phyloP scores from a whole-genome alignment of 2,888 invertebrate species.

The Serripes groenlandicus region DNA sequence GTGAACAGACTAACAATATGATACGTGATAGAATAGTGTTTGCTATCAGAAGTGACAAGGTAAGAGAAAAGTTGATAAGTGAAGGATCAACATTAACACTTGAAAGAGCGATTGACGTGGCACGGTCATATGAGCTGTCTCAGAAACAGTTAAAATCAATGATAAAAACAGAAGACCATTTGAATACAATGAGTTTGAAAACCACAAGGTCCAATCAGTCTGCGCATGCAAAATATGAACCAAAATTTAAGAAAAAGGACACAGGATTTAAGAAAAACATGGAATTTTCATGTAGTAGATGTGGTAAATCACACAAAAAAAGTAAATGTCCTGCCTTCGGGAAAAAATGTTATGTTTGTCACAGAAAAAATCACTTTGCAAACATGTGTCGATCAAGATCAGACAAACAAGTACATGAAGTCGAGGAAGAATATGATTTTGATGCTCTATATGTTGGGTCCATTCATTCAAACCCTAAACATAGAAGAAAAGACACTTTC shows the following conservation, averaged over 20 bases:
- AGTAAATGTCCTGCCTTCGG: too few species aligned
- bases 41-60: conserved; percentile 37
- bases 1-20: conserved; percentile 39
- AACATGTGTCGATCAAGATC: conserved; percentile 1
- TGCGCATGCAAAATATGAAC: too few species aligned
- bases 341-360: conserved; percentile 23
- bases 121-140: conserved; percentile 40
- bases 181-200: too few species aligned
- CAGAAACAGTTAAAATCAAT: conserved; percentile 28
- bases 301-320: too few species aligned
- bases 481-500: neutral
- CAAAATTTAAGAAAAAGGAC: too few species aligned
- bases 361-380: conserved; percentile 25
- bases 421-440: conserved; percentile 7
- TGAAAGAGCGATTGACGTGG: conserved; percentile 47
- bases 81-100: conserved; percentile 55
- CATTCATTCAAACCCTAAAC: neutral
- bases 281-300: too few species aligned
- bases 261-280: too few species aligned
- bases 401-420: conserved; percentile 3
- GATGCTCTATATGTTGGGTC: neutral
- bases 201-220: too few species aligned
- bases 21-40: conserved; percentile 61
- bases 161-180: too few species aligned
- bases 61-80: conserved; percentile 55